Conservation (phyloP, 2,888 invertebrate genomes). For the Heteromyza rotundicornis region DNA sequence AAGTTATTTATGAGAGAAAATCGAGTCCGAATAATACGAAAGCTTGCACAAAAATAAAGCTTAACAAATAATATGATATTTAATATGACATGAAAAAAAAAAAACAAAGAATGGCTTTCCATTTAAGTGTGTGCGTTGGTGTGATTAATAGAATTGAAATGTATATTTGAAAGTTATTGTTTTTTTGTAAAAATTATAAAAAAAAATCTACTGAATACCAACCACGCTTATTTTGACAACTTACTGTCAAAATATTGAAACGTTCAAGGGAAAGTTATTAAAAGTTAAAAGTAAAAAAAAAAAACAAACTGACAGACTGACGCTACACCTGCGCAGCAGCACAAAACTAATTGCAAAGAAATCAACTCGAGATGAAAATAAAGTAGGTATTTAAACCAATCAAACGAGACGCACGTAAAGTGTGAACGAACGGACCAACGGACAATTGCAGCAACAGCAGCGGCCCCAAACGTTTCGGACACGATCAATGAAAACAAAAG, state of each 20-base stretch:
- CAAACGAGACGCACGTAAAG: neutral
- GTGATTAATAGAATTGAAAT: no score
- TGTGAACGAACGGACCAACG: neutral
- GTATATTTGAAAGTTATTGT: no score
- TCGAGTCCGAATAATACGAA: no score
- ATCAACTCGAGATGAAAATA: neutral
- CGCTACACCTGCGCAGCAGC: neutral
- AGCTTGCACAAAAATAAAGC: no score
- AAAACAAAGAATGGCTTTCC: no score
- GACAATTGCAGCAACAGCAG: neutral
- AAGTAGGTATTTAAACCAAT: neutral
- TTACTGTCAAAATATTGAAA: neutral
- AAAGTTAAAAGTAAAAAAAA: no score
- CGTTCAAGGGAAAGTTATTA: neutral
- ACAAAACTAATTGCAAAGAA: constrained; percentile 2
- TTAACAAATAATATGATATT: no score
- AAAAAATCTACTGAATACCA: no score
- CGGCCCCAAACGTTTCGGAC: neutral
- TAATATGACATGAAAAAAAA: no score
- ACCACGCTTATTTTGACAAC: neutral
- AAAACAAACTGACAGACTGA: neutral
- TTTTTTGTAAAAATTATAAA: no score
- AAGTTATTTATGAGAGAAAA: no score
- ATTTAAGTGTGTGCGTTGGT: no score
- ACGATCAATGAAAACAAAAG: neutral